These are phyloP conservation scores for Tenthredo notha DNA, from an alignment of 2,888 invertebrate genomes.

Conservation along the genomic window DNA sequence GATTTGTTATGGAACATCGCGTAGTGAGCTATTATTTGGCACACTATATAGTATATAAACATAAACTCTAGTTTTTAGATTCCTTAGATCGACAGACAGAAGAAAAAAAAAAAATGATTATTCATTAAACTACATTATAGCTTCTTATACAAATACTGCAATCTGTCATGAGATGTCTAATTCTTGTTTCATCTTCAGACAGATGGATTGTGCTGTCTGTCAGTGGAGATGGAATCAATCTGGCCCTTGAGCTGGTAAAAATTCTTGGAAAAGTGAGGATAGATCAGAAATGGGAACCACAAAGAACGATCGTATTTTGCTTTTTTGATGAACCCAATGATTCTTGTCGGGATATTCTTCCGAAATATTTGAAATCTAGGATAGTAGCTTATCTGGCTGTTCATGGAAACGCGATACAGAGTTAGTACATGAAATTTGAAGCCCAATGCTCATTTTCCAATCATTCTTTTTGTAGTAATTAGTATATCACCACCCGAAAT, in stretches of 20 bases:
- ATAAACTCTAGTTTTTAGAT: not conserved
- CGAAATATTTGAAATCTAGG: conserved; percentile 63
- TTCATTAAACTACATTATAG: not conserved
- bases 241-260: conserved; percentile 68
- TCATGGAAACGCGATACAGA: conserved; percentile 64
- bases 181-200: conserved; percentile 64
- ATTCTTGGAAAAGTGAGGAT: conserved; percentile 64
- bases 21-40: not conserved
- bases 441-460: conserved; percentile 7
- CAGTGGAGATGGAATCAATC: conserved; percentile 66
- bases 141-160: not conserved
- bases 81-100: not conserved
- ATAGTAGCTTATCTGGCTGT: conserved; percentile 70
- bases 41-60: not conserved
- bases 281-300: conserved; percentile 69
- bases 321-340: conserved; percentile 66
- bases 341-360: conserved; percentile 65
- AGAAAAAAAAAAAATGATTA: not conserved
- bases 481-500: not conserved
- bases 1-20: not conserved
- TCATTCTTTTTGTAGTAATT: not conserved
- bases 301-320: conserved; percentile 72
- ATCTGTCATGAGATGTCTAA: not conserved
- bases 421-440: conserved; percentile 57
- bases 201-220: conserved; percentile 72